Evolutionary conservation across 2,113 vertebrate genomes (phyloP).

Genomic region (Rhinolophus sinicus): DNA sequence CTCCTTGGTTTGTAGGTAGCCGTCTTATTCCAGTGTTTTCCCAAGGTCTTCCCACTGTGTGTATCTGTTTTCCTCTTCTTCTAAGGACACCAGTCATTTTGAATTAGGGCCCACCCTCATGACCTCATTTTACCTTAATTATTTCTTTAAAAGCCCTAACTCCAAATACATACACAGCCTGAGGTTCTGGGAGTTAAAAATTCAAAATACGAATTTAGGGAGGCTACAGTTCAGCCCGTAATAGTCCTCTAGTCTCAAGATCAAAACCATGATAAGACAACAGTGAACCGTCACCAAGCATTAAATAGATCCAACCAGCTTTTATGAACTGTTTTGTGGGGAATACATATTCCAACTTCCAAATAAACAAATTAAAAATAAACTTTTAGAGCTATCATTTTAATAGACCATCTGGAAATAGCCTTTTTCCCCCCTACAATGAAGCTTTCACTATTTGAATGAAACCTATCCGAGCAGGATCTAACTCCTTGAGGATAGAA

Average conservation of each 20-base stretch:
- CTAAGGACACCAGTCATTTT: neutral
- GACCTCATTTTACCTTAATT: neutral
- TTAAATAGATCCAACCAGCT: neutral
- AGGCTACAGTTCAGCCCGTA: neutral
- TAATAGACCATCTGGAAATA: constrained; percentile 14
- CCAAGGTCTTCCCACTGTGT: neutral
- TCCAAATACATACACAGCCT: neutral
- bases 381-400: neutral
- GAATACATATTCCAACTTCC: constrained; percentile 1
- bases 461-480: constrained; percentile 17
- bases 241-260: neutral
- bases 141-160: neutral
- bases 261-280: constrained; percentile 27
- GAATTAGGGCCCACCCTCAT: neutral
- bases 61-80: neutral
- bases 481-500: neutral
- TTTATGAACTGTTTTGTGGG: neutral
- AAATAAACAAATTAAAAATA: constrained; percentile 54
- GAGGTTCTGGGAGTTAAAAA: neutral
- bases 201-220: neutral
- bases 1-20: neutral
- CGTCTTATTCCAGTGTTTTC: neutral
- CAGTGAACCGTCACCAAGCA: neutral
- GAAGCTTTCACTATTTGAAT: constrained; percentile 9
- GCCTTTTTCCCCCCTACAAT: neutral